These are phyloP conservation scores for Cardiocondyla obscurior DNA, from an alignment of 1,140 invertebrate species.

Conservation along the genomic window DNA sequence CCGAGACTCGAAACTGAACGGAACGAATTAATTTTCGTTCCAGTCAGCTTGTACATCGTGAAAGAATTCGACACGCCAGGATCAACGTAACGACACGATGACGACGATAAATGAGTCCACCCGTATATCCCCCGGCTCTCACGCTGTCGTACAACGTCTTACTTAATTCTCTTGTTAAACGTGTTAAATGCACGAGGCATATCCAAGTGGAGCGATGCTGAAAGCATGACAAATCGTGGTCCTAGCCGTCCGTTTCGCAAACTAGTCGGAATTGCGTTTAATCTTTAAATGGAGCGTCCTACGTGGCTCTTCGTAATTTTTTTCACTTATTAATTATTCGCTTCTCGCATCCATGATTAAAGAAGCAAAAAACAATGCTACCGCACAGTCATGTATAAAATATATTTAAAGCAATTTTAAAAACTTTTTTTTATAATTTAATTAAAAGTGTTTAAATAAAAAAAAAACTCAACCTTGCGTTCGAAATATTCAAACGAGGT, in stretches of 20 bases:
- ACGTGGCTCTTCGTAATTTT: background rate
- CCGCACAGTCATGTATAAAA: no score
- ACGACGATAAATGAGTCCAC: conserved; percentile 34
- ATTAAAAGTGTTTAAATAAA: no score
- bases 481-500: background rate
- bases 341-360: background rate
- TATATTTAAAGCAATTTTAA: no score
- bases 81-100: conserved; percentile 28
- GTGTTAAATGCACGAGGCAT: conserved; percentile 17
- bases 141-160: conserved; percentile 43
- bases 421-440: background rate
- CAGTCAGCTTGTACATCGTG: conserved; percentile 28
- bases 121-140: conserved; percentile 31
- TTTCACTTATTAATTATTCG: background rate
- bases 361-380: background rate
- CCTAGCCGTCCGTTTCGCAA: background rate
- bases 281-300: background rate
- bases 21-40: conserved; percentile 48
- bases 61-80: conserved; percentile 43
- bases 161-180: conserved; percentile 43
- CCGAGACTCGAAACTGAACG: conserved; percentile 22
- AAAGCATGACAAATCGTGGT: conserved; percentile 29
- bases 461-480: background rate
- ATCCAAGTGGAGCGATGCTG: conserved; percentile 13
- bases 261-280: background rate